These are phyloP conservation scores for Nipponacmea schrenckii DNA, from an alignment of 2,888 invertebrate species.

Conservation along the genomic window DNA sequence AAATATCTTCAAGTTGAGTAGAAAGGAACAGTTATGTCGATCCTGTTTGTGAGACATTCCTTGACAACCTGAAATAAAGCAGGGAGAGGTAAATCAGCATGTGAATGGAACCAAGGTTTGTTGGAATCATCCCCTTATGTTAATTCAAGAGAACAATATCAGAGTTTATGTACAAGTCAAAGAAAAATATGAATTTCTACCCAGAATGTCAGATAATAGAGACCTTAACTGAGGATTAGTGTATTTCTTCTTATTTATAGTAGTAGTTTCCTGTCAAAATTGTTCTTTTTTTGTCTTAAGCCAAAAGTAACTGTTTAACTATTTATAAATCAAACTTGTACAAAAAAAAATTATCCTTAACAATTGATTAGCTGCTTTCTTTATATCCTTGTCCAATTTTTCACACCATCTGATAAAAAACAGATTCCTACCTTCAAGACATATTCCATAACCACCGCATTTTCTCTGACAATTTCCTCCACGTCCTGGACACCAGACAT, in stretches of 20 bases:
- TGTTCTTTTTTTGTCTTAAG: not conserved
- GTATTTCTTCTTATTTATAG: no score
- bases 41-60: constrained; percentile 60
- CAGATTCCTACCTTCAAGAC: constrained; percentile 43
- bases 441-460: constrained; percentile 58
- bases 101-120: not conserved
- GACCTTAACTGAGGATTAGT: no score
- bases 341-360: no score
- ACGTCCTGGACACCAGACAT: constrained; percentile 61
- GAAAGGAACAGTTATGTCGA: constrained; percentile 58
- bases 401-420: no score
- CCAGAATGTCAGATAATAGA: not conserved
- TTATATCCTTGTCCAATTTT: no score
- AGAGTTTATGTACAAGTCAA: no score
- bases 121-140: not conserved
- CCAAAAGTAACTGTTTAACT: no score
- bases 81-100: not conserved
- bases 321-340: no score
- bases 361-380: no score
- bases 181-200: not conserved
- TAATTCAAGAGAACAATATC: no score
- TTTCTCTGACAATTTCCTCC: constrained; percentile 58
- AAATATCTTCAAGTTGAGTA: constrained; percentile 58
- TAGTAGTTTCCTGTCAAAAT: not conserved
- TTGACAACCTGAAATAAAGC: constrained; percentile 47